A percentile compares a stretch with the other conserved stretches of the same genome.
phyloP scores from a whole-genome alignment of 2,797 vertebrate genomes.

The Avahi laniger region DNA sequence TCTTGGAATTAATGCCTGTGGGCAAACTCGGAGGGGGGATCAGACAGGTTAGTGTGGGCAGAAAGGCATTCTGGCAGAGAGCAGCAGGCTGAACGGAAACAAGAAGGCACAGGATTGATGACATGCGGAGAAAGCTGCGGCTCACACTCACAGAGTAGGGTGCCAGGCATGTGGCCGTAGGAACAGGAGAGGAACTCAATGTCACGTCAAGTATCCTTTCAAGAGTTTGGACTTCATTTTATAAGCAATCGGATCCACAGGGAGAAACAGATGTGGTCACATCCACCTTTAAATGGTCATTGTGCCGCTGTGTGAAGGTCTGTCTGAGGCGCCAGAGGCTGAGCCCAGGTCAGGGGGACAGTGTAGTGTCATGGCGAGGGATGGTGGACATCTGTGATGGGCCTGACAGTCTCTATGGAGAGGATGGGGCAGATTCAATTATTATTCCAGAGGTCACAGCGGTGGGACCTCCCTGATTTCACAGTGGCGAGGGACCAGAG shows the following conservation, averaged over 20 bases:
- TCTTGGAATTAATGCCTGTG: background rate
- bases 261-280: background rate
- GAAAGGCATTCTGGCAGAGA: too few relatives aligned
- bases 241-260: background rate
- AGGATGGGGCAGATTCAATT: background rate
- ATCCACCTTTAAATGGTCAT: too few relatives aligned
- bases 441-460: background rate
- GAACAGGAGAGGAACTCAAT: background rate
- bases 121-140: background rate
- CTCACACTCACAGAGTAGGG: rapidly evolving
- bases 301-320: background rate
- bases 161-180: background rate
- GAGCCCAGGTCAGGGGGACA: background rate
- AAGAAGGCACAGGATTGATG: background rate
- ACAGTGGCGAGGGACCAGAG: background rate
- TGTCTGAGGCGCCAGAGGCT: background rate
- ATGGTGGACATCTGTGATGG: background rate
- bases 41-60: background rate
- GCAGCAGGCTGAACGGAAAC: too few relatives aligned
- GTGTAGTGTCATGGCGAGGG: background rate
- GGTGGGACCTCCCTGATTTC: too few relatives aligned
- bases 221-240: background rate
- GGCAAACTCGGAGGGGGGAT: background rate
- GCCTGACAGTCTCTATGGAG: too few relatives aligned
- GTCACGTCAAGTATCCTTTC: background rate